A percentile compares a stretch with the other conserved stretches of the same genome.
Conservation (phyloP, 2,797 vertebrate genomes). For the Macrochelys suwanniensis region DNA sequence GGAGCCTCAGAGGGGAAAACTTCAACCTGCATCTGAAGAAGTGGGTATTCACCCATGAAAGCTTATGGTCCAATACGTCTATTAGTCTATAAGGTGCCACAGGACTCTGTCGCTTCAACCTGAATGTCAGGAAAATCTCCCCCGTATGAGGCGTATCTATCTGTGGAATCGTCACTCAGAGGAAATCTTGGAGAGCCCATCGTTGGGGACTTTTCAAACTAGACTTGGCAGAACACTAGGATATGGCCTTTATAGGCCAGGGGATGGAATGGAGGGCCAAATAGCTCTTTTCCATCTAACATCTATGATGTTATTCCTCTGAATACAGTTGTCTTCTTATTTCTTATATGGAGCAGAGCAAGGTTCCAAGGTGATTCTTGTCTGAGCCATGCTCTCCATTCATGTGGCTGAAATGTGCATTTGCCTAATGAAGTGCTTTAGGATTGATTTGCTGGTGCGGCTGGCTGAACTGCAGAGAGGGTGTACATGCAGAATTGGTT, state of each 20-base stretch:
- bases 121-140: conserved; percentile 5
- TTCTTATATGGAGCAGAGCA: not conserved
- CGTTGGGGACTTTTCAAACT: no score
- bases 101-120: not conserved
- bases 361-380: not conserved
- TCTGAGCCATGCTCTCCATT: not conserved
- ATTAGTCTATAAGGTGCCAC: no score
- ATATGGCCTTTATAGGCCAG: no score
- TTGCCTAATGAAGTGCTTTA: not conserved
- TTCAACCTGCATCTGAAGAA: not conserved
- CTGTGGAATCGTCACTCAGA: not conserved
- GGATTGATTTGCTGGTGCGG: not conserved
- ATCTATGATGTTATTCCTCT: not conserved
- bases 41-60: no score
- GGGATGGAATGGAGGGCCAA: not conserved
- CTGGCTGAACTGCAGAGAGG: not conserved
- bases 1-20: not conserved
- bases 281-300: not conserved
- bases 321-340: not conserved
- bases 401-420: not conserved
- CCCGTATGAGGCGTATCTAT: not conserved
- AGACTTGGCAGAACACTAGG: no score
- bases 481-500: not conserved
- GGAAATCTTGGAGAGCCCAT: no score
- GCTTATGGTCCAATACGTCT: no score